phyloP scores from a whole-genome alignment of 2,797 vertebrate species.

The Halcyon badia region DNA sequence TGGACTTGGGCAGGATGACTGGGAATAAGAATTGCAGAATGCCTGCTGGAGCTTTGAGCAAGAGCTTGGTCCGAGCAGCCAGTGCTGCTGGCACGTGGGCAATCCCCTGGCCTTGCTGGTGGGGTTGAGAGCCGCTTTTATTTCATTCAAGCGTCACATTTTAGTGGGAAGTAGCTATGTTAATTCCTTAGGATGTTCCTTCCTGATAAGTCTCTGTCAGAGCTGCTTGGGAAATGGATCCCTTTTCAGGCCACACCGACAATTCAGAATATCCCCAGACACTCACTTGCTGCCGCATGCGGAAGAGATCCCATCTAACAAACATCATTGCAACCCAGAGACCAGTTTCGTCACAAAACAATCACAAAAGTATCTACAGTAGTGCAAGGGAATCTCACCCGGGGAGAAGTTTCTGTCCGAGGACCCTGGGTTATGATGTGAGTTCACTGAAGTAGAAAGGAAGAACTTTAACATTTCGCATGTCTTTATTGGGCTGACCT shows the following conservation, averaged over 20 bases:
- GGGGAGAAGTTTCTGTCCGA: background rate
- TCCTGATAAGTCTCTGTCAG: background rate
- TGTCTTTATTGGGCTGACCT: background rate
- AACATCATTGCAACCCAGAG: background rate
- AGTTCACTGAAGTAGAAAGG: background rate
- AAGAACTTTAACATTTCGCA: background rate
- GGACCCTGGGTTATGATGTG: accelerated
- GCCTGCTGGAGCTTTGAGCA: background rate
- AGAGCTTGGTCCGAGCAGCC: background rate
- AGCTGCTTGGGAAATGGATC: background rate
- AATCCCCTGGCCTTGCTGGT: background rate
- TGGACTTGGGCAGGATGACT: background rate
- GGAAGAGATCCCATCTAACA: background rate
- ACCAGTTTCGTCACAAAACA: background rate
- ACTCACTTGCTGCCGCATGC: background rate
- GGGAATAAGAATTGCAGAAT: background rate
- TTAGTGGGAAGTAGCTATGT: background rate
- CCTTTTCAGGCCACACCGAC: background rate
- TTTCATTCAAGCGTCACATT: background rate
- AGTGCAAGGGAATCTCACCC: background rate
- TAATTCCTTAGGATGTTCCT: background rate
- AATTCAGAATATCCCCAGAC: background rate
- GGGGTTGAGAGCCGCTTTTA: background rate
- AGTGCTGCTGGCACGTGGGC: background rate
- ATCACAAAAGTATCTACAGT: background rate